Evolutionary conservation across 2,888 invertebrate genomes (phyloP), one percentile per base, ranked within the genome.

Genomic region (Agapostemon virescens): DNA sequence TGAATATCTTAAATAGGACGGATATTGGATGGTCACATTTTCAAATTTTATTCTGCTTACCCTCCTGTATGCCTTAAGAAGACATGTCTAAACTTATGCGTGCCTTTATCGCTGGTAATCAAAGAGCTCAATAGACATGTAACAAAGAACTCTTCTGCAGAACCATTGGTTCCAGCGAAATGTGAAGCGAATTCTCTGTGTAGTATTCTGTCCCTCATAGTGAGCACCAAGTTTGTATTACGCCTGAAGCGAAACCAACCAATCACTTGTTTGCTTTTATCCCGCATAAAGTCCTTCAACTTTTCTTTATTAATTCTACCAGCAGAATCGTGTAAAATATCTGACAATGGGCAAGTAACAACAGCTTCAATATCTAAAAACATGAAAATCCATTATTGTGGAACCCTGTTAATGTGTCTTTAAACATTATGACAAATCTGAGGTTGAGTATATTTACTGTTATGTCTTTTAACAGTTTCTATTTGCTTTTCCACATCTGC

Each of bases 221-320:
- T 95, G n/a, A 95, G 94, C 85, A 93, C 93, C 38, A 95, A 93
- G 63, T 92, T 93, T 68, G 93, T 93, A 72, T 94, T 93, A 84
- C 93, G 93, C 83, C 95, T 94, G 88, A 94, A 95, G 90, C 94
- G 95, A 89, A 95, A 96, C 96, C 96, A 96, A 36, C 95, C 96
- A 15, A 96, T 94, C 33, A 96, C 94, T 92, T 94, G 94, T 84
- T 93, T 93, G 33, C 94, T 93, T 78, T 94, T 93, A 77, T 93
- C 93, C 2, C 94, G 93, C 23, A 96, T 89, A 77, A 95, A 92
- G 9, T 93, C 93, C 74, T 92, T 90, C 3, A 96, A 89, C 84
- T 94, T 94, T 84, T 94, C 94, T 82, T 93, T 93, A 86, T 94
- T 93, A 67, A 96, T 93, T 88, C 93, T 93, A 13, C 96, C 95